phyloP scores from a whole-genome alignment of 2,888 invertebrate species.

The Autographa pulchrina region DNA sequence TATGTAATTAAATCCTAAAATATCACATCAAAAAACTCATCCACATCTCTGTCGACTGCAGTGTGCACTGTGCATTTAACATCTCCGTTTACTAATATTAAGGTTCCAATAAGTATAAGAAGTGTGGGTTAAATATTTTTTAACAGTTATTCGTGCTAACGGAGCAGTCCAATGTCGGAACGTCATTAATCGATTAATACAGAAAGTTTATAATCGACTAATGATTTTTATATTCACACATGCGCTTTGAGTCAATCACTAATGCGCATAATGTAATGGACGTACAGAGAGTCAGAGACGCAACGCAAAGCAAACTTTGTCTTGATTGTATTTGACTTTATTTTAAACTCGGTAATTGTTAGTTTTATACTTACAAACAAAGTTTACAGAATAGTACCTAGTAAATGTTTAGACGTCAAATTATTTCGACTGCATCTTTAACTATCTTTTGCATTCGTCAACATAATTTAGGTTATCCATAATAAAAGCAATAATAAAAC shows the following conservation, averaged over 20 bases:
- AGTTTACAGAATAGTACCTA: slow-evolving; percentile 9
- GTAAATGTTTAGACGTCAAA: slow-evolving; percentile 5
- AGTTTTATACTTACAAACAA: slow-evolving; percentile 16
- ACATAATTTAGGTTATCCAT: slow-evolving; percentile 57
- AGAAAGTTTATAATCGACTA: slow-evolving; percentile 5
- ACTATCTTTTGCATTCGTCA: slow-evolving; percentile 40
- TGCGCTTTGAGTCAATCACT: slow-evolving; percentile 20
- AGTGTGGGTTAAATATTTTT: no score
- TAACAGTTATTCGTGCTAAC: no score
- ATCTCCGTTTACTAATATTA: no score
- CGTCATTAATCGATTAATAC: not conserved
- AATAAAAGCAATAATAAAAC: slow-evolving; percentile 44
- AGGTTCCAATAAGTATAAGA: no score
- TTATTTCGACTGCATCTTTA: not conserved
- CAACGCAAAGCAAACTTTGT: slow-evolving; percentile 65
- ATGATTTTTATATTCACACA: not conserved
- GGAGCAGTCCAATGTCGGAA: no score
- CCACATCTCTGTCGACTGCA: no score
- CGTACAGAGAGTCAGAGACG: slow-evolving; percentile 67
- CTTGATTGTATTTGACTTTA: slow-evolving; percentile 49
- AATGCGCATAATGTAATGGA: slow-evolving; percentile 56
- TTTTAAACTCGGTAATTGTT: slow-evolving; percentile 52
- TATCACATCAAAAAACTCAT: no score
- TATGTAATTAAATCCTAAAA: no score
- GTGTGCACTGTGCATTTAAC: no score